A percentile compares a stretch with the other conserved stretches of the same genome.
Conservation (phyloP, 2,797 vertebrate species). For the Rhadinocentrus ornatus region DNA sequence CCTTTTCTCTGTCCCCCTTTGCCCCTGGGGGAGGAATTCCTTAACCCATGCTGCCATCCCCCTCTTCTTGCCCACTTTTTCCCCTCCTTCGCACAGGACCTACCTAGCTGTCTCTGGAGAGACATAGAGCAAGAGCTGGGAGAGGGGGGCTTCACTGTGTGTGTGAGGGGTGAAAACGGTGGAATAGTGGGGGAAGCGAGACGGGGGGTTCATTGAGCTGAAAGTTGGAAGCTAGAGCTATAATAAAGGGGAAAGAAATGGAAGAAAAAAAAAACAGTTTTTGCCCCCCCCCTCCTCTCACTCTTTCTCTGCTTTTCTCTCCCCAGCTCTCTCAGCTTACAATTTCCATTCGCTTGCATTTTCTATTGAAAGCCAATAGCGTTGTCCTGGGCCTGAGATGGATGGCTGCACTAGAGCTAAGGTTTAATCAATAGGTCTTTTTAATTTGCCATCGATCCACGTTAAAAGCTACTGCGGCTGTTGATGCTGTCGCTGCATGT, state of each 20-base stretch:
- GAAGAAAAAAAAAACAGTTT: conserved; percentile 58
- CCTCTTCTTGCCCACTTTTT: conserved; percentile 23
- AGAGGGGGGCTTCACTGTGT: conserved; percentile 17
- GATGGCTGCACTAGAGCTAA: conserved; percentile 88
- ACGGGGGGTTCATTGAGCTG: conserved; percentile 62
- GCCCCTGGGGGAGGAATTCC: conserved; percentile 75
- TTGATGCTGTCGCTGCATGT: conserved; percentile 54
- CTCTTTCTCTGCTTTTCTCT: conserved; percentile 36
- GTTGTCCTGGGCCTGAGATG: conserved; percentile 83
- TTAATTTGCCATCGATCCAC: conserved; percentile 89
- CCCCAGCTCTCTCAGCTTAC: conserved; percentile 82
- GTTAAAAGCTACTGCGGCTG: conserved; percentile 87
- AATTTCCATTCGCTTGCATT: conserved; percentile 90
- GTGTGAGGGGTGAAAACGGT: conserved; percentile 17
- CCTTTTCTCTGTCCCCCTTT: conserved; percentile 37
- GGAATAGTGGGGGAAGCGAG: conserved; percentile 9
- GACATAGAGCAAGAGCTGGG: conserved; percentile 49
- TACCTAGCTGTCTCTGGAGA: conserved; percentile 71
- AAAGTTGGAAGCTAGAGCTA: conserved; percentile 66
- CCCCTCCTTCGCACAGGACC: conserved; percentile 56
- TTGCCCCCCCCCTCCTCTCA: conserved; percentile 15
- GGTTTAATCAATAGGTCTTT: conserved; percentile 91
- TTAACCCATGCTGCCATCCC: conserved; percentile 53
- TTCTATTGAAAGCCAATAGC: conserved; percentile 89
- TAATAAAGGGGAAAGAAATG: conserved; percentile 57